A percentile compares a stretch with the other conserved stretches of the same genome.
phyloP scores from a whole-genome alignment of 53 echinoderm and acorn worm genomes.

The Hippasteria phrygiana region DNA sequence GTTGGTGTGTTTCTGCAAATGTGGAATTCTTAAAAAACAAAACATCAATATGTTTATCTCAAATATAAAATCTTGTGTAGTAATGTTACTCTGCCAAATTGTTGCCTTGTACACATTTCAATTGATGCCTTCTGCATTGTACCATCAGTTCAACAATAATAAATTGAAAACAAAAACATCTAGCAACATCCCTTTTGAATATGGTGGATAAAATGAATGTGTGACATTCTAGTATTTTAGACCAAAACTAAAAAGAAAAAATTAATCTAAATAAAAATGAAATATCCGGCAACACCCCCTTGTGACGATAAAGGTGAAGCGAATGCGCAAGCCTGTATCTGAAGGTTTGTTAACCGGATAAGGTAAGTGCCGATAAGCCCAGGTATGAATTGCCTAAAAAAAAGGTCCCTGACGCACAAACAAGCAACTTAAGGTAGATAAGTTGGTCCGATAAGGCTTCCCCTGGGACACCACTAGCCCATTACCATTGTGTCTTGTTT shows the following conservation, averaged over 20 bases:
- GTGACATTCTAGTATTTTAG: background rate
- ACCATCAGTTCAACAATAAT: too few relatives aligned
- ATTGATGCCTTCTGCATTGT: too few relatives aligned
- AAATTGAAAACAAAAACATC: too few relatives aligned
- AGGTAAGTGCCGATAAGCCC: conserved; percentile 44
- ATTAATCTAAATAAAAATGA: background rate
- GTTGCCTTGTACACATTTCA: too few relatives aligned
- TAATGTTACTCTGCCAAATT: too few relatives aligned
- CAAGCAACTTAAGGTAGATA: conserved; percentile 49
- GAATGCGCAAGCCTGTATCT: background rate
- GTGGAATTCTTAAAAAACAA: too few relatives aligned
- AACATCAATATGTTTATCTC: too few relatives aligned
- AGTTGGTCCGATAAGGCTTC: conserved; percentile 36
- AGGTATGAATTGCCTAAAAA: conserved; percentile 17
- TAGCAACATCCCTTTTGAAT: too few relatives aligned
- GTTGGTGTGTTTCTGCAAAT: background rate
- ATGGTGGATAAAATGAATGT: too few relatives aligned
- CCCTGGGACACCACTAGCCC: conserved; percentile 5
- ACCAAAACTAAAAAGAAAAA: background rate
- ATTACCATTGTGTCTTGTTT: conserved; percentile 58
- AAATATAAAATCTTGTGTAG: too few relatives aligned
- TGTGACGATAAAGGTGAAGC: background rate
- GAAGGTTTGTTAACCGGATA: conserved; percentile 19
- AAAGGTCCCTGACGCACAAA: conserved; percentile 52
- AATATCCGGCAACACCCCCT: conserved; percentile 7